Percentiles rank a stretch among this genome's conserved stretches.
phyloP scores from a whole-genome alignment of 2,888 invertebrate species.

The Dasypolia templi region DNA sequence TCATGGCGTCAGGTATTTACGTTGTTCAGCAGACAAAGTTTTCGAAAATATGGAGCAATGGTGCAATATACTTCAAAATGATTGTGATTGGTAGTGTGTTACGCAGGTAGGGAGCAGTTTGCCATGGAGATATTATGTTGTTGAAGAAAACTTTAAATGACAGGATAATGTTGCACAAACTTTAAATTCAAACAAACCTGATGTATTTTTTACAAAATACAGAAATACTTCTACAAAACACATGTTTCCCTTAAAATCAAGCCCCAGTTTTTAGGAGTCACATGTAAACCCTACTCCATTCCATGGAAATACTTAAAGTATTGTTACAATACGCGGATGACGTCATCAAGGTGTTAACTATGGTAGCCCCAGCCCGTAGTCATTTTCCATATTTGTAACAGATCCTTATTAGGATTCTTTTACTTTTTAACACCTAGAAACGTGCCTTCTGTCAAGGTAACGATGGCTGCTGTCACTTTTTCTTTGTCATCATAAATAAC shows the following conservation, averaged over 20 bases:
- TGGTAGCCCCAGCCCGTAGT: conserved; percentile 21
- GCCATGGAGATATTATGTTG: no score
- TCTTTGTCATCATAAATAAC: background rate
- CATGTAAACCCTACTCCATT: conserved; percentile 24
- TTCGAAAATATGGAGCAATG: no score
- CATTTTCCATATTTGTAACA: conserved; percentile 33
- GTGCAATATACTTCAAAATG: no score
- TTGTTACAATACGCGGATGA: conserved; percentile 34
- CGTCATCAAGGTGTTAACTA: conserved; percentile 52
- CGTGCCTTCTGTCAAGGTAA: background rate
- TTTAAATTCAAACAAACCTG: no score
- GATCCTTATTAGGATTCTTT: conserved; percentile 46
- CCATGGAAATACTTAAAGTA: conserved; percentile 14
- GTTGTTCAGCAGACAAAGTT: no score
- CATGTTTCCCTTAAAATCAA: background rate
- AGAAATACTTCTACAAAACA: background rate
- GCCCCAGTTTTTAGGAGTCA: background rate
- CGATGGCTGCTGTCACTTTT: background rate
- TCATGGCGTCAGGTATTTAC: no score
- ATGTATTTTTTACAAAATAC: no score
- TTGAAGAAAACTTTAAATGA: no score
- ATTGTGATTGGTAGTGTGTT: no score
- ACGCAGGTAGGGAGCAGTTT: no score
- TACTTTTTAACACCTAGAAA: conserved; percentile 32
- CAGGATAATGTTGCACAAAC: no score